Evolutionary conservation across 2,888 invertebrate species (phyloP), one percentile per base, ranked within the genome.

Genomic region (Iselma pallidipennis): DNA sequence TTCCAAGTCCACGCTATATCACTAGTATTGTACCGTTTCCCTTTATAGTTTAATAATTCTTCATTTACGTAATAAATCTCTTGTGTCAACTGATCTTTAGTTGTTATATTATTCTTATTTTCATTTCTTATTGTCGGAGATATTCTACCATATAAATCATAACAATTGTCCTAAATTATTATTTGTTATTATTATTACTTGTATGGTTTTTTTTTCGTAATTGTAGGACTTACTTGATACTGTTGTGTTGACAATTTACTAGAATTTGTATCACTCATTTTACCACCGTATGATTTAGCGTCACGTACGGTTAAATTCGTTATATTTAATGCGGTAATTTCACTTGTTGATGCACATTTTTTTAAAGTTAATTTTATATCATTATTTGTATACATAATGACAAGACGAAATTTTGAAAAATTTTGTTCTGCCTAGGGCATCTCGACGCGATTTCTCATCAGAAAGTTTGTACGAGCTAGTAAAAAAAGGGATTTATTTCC

Each of bases 1-100:
- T 89, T 89, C 88, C 89, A 89, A 63, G 85, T 83, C 72, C 83
- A 84, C 1, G 89, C 88, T 60, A 89, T 87, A 73, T 89, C 85
- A 53, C 80, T 83, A 0, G 85, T 80, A 14, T 85, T 83, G 70
- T 87, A 85, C 67, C 78, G 81, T 63, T 83, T 84, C 2, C 88
- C 89, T 74, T 87, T 84, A 63, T 85, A 82, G 49, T 77, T 82
- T 14, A 87, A 79, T 48, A 85, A 83, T 54, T 85, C 84, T n/a
- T 85, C 84, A 4, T 83, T 78, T 12, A 87, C 85, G 16, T 85
- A 81, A 48, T 73, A 75, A 4, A 74, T 69, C 63, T 76, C 75
- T 52, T 77, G 76, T 5, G 76, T 76, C 19, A 66, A 61, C 3
- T 71, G 70, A 63, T 78, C 78, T 55, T 70, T 72, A 4, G 80